These are phyloP conservation scores for Cacoxenus indagator DNA, from an alignment of 2,888 invertebrate genomes.

Conservation along the genomic window DNA sequence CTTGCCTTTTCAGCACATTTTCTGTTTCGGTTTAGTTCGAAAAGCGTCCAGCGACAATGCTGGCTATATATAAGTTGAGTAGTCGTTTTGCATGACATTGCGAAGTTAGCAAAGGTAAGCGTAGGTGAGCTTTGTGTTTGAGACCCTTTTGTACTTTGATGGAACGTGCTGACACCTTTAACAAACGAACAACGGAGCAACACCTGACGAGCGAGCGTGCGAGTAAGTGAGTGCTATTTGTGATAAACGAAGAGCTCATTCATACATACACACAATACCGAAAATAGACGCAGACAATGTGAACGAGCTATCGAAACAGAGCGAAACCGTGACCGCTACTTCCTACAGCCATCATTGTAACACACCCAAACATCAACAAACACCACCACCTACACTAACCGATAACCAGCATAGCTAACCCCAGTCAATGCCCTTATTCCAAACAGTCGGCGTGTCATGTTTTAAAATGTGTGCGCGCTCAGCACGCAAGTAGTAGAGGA, in stretches of 20 bases:
- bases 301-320: not conserved
- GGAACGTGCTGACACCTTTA: slow-evolving; percentile 9
- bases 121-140: too few species aligned
- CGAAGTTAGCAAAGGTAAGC: slow-evolving; percentile 3
- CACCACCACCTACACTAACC: not conserved
- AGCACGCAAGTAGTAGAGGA: slow-evolving; percentile 40
- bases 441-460: not conserved
- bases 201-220: too few species aligned
- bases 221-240: too few species aligned
- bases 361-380: not conserved
- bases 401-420: not conserved
- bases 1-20: too few species aligned
- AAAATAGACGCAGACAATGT: not conserved
- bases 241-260: not conserved
- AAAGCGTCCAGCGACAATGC: not conserved
- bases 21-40: too few species aligned
- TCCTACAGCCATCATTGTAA: not conserved
- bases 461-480: slow-evolving; percentile 30
- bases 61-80: not conserved
- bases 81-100: slow-evolving; percentile 26
- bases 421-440: not conserved
- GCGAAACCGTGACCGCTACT: not conserved
- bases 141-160: slow-evolving; percentile 3
- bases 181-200: too few species aligned
- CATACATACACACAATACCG: not conserved